A percentile compares a stretch with the other conserved stretches of the same genome.
These are phyloP conservation scores for Limnothrissa miodon DNA, from an alignment of 2,113 vertebrate species.

Conservation along the genomic window DNA sequence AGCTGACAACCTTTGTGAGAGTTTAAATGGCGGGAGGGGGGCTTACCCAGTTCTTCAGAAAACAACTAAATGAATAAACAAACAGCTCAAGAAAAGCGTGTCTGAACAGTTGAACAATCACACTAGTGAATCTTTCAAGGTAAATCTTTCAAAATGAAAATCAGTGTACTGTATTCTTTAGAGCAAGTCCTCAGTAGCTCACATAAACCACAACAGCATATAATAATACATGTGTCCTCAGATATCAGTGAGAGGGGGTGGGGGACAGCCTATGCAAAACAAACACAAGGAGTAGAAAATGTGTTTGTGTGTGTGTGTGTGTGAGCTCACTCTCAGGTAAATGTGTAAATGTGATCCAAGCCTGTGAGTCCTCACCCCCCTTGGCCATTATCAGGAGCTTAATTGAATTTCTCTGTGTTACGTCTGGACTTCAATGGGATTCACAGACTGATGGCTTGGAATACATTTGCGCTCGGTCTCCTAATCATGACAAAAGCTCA, in stretches of 20 bases:
- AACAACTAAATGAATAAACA: neutral
- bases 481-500: neutral
- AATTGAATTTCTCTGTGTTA: constrained; percentile 41
- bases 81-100: neutral
- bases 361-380: neutral
- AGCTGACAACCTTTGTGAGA: neutral
- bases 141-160: no score
- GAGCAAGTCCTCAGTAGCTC: neutral
- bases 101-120: neutral
- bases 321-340: neutral
- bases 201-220: neutral
- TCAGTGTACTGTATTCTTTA: neutral
- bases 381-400: constrained; percentile 33
- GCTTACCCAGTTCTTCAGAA: no score
- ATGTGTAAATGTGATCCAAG: neutral
- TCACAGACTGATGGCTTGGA: neutral
- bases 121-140: no score
- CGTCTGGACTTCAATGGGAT: neutral
- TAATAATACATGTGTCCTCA: no score
- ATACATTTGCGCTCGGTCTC: neutral
- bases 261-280: no score
- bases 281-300: neutral
- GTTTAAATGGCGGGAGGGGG: no score
- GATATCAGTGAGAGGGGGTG: no score
- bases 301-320: neutral